Base-by-base conservation (phyloP, 2,797 vertebrate species). In the Smutsia gigantea region DNA sequence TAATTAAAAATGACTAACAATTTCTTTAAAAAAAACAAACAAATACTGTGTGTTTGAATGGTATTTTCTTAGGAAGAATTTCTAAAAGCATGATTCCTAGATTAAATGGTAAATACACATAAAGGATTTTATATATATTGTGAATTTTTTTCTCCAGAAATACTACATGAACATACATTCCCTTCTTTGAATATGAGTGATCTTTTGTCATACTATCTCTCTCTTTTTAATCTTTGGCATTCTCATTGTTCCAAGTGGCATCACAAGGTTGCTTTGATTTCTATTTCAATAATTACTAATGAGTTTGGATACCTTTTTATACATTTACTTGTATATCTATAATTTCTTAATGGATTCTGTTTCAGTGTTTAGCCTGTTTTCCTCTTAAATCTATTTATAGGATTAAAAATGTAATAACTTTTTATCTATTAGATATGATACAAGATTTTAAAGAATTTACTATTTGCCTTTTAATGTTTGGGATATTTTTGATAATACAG, bases 11-110 rank as follows among this genome's bases (percentile, higher is more conserved):
- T 17, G 53, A 77, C 49, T 78, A 31, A 42, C 14, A 53, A 61
- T 42, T 49, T 57, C n/a, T 53, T 87, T 11, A 46, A 46, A 46
- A 46, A 46, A 46, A 46, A 46, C 10, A 46, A 11, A 12, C 46
- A 46, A 46, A 46, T 46, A 46, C 46, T 82, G 39, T 72, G 17
- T 17, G 83, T 68, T 85, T 92, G 31, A 91, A 31, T 77, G 12
- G 39, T 68, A 81, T 78, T 83, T 94, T 83, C 14, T 55, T 88
- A 92, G 57, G 49, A 69, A 75, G 37, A 90, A 90, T 90, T 94
- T 96, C 39, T 88, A 84, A 49, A 90, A 66, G 19, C 11, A 79
- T 66, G 71, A 90, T 84, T 92, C 53, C 42, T 93, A 63, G 68
- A 37, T 85, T 75, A 95, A 77, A 77, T 5, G 31, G 37, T 93